Evolutionary conservation across 1,140 invertebrate genomes (phyloP).

Genomic region (Zaprionus kolodkinae): DNA sequence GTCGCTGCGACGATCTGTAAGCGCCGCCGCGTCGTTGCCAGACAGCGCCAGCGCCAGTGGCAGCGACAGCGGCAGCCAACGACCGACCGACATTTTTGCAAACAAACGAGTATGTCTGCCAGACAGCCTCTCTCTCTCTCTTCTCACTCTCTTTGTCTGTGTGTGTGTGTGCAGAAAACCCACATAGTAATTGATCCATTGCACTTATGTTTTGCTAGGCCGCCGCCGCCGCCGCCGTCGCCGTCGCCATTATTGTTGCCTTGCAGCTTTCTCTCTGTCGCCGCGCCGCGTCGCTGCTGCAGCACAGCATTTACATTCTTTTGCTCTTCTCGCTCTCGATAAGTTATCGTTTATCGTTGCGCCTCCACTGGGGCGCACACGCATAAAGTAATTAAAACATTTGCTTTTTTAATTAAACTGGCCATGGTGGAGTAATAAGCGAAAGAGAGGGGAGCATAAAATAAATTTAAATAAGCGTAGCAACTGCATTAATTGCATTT

Average conservation of each 20-base stretch:
- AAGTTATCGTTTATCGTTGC: slow-evolving; percentile 14
- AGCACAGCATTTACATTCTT: slow-evolving; percentile 30
- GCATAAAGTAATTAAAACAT: slow-evolving; percentile 9
- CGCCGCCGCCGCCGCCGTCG: slow-evolving; percentile 17
- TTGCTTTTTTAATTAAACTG: slow-evolving; percentile 22
- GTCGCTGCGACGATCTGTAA: slow-evolving; percentile 40
- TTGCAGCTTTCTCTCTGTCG: slow-evolving; percentile 66
- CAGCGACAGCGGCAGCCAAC: slow-evolving; percentile 46
- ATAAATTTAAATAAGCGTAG: slow-evolving; percentile 46
- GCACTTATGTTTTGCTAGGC: slow-evolving; percentile 70
- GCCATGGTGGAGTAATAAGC: neutral
- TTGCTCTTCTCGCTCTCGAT: slow-evolving; percentile 15
- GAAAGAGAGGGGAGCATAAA: slow-evolving; percentile 9
- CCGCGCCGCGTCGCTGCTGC: neutral
- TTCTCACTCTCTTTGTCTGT: slow-evolving; percentile 23
- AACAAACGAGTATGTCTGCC: slow-evolving; percentile 49
- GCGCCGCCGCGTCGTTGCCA: slow-evolving; percentile 29
- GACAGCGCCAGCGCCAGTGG: slow-evolving; percentile 20
- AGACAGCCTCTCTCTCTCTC: neutral
- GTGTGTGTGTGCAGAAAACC: slow-evolving; percentile 47
- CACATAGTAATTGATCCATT: slow-evolving; percentile 79
- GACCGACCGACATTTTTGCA: slow-evolving; percentile 78
- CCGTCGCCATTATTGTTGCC: slow-evolving; percentile 29
- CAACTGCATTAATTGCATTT: slow-evolving; percentile 60
- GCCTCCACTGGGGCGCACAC: neutral